Conservation (phyloP, 2,113 vertebrate genomes). For the Esox niger region DNA sequence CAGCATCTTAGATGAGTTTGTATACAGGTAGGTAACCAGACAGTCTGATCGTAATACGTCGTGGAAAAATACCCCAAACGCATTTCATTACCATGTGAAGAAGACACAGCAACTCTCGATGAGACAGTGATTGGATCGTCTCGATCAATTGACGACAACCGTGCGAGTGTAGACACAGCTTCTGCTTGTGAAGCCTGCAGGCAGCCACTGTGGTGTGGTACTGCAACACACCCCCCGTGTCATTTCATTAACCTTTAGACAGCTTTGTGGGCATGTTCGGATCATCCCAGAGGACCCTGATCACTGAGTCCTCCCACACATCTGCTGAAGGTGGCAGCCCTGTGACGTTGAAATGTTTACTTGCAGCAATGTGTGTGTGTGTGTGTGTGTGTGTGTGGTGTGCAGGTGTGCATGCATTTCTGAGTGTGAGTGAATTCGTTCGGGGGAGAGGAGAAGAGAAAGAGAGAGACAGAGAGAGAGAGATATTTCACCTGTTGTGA, state of each 20-base stretch:
- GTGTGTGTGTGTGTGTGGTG: conserved; percentile 2
- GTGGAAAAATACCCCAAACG: too few relatives aligned
- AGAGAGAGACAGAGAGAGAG: neutral
- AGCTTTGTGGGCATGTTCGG: conserved; percentile 48
- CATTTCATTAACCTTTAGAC: conserved; percentile 68
- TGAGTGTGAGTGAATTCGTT: neutral
- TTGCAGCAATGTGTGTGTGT: conserved; percentile 6
- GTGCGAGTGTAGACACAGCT: too few relatives aligned
- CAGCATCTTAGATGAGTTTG: too few relatives aligned
- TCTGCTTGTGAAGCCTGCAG: conserved; percentile 34
- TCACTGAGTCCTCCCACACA: conserved; percentile 48
- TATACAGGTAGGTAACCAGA: too few relatives aligned
- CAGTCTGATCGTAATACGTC: too few relatives aligned
- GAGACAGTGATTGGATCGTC: too few relatives aligned
- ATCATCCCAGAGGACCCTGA: conserved; percentile 50
- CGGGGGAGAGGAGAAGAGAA: neutral
- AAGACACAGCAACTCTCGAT: too few relatives aligned
- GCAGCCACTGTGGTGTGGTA: conserved; percentile 21
- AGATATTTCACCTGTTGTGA: neutral
- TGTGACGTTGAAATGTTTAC: conserved; percentile 31
- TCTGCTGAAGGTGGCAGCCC: conserved; percentile 42
- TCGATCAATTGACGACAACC: too few relatives aligned
- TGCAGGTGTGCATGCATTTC: conserved; percentile 2
- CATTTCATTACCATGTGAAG: too few relatives aligned
- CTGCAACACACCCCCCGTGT: conserved; percentile 35